Conservation (phyloP, 2,888 invertebrate species). For the Tortricodes alternella region DNA sequence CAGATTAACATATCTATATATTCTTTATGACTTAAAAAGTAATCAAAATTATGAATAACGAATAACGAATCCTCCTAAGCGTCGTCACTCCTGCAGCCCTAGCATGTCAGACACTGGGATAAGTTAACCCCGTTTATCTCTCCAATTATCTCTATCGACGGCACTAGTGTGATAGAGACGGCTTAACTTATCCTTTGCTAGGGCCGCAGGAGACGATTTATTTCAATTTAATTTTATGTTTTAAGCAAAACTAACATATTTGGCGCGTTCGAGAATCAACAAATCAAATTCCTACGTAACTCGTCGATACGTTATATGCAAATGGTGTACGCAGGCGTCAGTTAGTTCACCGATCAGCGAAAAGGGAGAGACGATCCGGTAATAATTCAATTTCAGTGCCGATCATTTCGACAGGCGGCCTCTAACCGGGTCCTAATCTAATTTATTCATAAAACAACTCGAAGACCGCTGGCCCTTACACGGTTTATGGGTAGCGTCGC, state of each 20-base stretch:
- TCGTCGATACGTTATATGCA: constrained; percentile 47
- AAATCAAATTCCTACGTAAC: constrained; percentile 35
- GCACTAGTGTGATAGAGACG: too few species aligned
- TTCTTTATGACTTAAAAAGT: too few species aligned
- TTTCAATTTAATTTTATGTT: too few species aligned
- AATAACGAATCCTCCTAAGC: too few species aligned
- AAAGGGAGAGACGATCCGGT: constrained; percentile 45
- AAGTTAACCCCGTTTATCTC: too few species aligned
- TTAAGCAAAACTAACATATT: constrained; percentile 5
- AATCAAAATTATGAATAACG: too few species aligned
- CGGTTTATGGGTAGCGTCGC: constrained; percentile 7
- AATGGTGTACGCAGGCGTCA: constrained; percentile 45
- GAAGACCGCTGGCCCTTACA: constrained; percentile 22
- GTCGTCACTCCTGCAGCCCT: too few species aligned
- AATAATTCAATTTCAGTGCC: constrained; percentile 66
- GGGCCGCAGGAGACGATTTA: too few species aligned
- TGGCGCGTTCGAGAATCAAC: constrained; percentile 1
- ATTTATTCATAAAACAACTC: constrained; percentile 56
- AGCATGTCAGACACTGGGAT: too few species aligned
- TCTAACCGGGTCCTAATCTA: constrained; percentile 41
- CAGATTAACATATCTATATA: too few species aligned
- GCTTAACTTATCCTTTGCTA: too few species aligned
- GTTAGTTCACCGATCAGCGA: constrained; percentile 35
- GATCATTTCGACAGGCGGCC: constrained; percentile 52
- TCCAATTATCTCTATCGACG: too few species aligned